Percentiles rank a stretch among this genome's conserved stretches.
These are phyloP conservation scores for Seira sanloemensis DNA, from an alignment of 2,888 invertebrate genomes.

Conservation along the genomic window DNA sequence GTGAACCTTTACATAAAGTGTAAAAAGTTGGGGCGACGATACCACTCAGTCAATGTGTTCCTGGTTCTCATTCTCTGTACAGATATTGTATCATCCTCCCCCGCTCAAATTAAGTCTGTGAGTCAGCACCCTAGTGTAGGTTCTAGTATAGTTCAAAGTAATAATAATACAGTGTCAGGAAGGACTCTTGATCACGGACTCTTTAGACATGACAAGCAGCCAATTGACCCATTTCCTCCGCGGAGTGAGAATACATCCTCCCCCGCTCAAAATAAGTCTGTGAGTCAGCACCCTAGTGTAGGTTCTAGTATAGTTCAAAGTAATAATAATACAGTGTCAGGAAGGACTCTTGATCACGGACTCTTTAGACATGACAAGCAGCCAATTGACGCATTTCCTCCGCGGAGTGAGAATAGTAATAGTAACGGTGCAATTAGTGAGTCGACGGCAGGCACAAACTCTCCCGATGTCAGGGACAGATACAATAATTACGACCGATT, in stretches of 20 bases:
- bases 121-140: constrained; percentile 6
- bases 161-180: neutral
- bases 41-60: neutral
- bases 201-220: constrained; percentile 48
- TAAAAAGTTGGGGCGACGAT: constrained; percentile 21
- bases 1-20: constrained; percentile 25
- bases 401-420: constrained; percentile 19
- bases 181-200: constrained; percentile 51
- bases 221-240: constrained; percentile 30
- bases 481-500: constrained; percentile 46
- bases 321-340: neutral
- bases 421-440: neutral
- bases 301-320: no score
- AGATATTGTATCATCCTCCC: neutral
- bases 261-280: no score
- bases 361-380: constrained; percentile 50
- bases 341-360: constrained; percentile 46
- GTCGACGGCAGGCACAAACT: neutral
- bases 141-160: no score
- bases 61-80: neutral
- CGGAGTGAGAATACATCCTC: constrained; percentile 26
- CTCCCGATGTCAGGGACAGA: constrained; percentile 22
- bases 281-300: neutral
- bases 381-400: constrained; percentile 30
- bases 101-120: no score